Conservation (phyloP, 2,888 invertebrate species). For the Ashinkailepas kermadecensis region DNA sequence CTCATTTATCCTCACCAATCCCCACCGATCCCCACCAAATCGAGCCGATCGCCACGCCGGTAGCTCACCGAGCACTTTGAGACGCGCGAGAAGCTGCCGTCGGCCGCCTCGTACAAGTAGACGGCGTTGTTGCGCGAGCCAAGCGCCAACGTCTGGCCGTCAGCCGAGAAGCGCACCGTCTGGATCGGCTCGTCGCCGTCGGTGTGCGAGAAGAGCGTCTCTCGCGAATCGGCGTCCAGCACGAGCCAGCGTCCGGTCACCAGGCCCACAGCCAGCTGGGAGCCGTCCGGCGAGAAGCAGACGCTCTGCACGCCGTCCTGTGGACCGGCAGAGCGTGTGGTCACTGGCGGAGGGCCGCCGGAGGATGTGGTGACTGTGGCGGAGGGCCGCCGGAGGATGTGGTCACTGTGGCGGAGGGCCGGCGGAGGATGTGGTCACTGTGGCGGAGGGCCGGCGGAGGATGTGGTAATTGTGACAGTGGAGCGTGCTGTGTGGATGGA, state of each 20-base stretch:
- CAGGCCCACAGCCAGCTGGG: constrained; percentile 66
- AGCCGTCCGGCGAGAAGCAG: constrained; percentile 69
- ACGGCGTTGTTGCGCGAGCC: constrained; percentile 84
- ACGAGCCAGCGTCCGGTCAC: constrained; percentile 72
- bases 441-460: too few relatives aligned
- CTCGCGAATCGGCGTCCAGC: constrained; percentile 67
- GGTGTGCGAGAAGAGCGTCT: constrained; percentile 57
- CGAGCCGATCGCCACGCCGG: background rate
- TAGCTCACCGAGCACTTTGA: constrained; percentile 72
- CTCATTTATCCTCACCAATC: too few relatives aligned
- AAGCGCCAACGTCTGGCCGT: constrained; percentile 71
- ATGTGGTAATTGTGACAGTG: too few relatives aligned
- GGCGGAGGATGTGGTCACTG: too few relatives aligned
- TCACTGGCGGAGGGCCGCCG: too few relatives aligned
- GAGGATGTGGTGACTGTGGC: too few relatives aligned
- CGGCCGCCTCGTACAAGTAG: constrained; percentile 76
- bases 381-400: too few relatives aligned
- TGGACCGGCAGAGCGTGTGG: constrained; percentile 28
- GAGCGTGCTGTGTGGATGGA: too few relatives aligned
- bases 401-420: too few relatives aligned
- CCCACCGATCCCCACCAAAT: background rate
- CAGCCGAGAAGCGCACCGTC: constrained; percentile 67
- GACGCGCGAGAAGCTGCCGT: constrained; percentile 65
- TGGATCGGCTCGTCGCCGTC: constrained; percentile 57
- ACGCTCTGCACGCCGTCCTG: constrained; percentile 72